Evolutionary conservation across 2,888 invertebrate genomes (phyloP), one percentile per base, ranked within the genome.

Genomic region (Lasioglossum zephyrum): DNA sequence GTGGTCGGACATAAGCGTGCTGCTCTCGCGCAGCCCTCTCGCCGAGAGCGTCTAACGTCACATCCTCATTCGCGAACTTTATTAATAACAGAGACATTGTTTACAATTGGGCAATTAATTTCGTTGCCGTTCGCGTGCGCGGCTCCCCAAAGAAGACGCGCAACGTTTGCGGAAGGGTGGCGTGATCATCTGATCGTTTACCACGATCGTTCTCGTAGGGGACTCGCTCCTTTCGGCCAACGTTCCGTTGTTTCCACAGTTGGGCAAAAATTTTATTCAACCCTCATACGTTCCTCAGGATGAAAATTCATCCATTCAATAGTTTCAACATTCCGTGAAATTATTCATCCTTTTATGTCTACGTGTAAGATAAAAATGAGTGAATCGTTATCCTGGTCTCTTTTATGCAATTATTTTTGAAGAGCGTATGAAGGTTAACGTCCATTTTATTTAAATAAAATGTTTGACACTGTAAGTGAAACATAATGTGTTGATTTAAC

Each of bases 11-110:
- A 78, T 16, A 16, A 53, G 31, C 69, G 60, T 36, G 47, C 26
- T 18, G n/a, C 26, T 63, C 13, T 6, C 47, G 63, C 39, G 53
- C 47, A 57, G 72, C 84, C 88, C 90, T 88, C 80, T 73, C 76
- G 83, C 84, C 77, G 73, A 72, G 39, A 72, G 39, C 13, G 79
- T 82, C 81, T 85, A 81, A 86, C 93, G 93, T 93, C 93, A 93
- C 93, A 93, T 93, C 93, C 93, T 93, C 93, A 93, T 93, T 93
- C 92, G 78, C 85, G 81, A 90, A 92, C 85, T 93, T 57, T 92
- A 92, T 91, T 93, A 91, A 90, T 91, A 89, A 92, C 87, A 31
- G 88, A 89, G 82, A 87, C 92, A 90, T 93, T 93, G 93, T 92
- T 92, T 93, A 92, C 90, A 41, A 70, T 39, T 70, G 82, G 83